These are phyloP conservation scores for Drosophila stalkeri DNA, from an alignment of 2,888 invertebrate species.

Conservation along the genomic window DNA sequence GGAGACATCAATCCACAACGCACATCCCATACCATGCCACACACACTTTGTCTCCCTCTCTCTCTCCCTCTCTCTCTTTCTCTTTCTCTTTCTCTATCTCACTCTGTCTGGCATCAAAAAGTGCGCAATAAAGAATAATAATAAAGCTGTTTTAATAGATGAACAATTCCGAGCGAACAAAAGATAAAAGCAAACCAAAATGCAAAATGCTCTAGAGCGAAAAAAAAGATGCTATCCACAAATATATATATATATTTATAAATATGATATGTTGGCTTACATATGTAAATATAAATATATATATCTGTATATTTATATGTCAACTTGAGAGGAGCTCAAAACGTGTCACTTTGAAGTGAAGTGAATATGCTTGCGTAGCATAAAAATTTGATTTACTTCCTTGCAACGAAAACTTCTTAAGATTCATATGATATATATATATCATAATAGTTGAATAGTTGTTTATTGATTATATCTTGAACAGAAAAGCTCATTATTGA, in stretches of 20 bases:
- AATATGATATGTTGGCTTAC: neutral
- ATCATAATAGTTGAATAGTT: neutral
- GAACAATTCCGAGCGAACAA: slow-evolving; percentile 26
- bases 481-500: neutral
- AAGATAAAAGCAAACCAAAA: slow-evolving; percentile 36
- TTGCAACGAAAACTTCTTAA: neutral
- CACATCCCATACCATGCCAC: neutral
- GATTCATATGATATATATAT: neutral
- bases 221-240: neutral
- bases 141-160: slow-evolving; percentile 31
- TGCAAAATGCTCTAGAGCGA: neutral
- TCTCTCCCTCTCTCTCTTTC: neutral
- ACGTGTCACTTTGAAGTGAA: neutral
- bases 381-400: neutral
- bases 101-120: slow-evolving; percentile 14
- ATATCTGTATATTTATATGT: neutral
- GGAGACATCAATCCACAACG: slow-evolving; percentile 29
- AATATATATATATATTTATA: neutral
- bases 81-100: neutral
- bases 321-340: neutral
- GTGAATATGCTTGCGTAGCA: neutral
- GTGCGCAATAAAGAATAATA: slow-evolving; percentile 35
- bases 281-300: neutral
- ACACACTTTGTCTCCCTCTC: neutral
- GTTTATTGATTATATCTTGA: neutral